A percentile compares a stretch with the other conserved stretches of the same genome.
Evolutionary conservation across 2,888 invertebrate genomes (phyloP).

Genomic region (Gastracanthus pulcherrimus): DNA sequence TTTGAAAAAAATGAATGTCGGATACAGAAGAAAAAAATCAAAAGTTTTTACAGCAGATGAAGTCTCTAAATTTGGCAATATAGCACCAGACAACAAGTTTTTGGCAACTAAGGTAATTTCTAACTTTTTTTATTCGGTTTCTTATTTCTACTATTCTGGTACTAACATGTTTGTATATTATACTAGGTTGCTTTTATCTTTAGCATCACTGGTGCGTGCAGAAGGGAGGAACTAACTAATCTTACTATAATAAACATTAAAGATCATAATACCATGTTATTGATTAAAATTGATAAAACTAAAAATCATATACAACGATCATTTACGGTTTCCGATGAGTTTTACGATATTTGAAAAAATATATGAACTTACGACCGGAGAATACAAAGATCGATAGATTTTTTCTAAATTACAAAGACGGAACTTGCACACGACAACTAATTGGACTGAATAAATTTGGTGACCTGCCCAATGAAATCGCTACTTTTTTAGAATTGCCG

Average conservation of each 20-base stretch:
- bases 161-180: slow-evolving; percentile 10
- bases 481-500: too few species aligned
- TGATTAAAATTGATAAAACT: slow-evolving; percentile 39
- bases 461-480: too few species aligned
- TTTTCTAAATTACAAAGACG: too few species aligned
- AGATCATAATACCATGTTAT: slow-evolving; percentile 26
- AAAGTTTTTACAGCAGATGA: background rate
- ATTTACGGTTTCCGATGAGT: slow-evolving; percentile 55
- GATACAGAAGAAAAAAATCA: background rate
- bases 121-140: background rate
- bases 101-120: background rate
- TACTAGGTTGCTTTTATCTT: slow-evolving; percentile 58
- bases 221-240: slow-evolving; percentile 55
- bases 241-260: slow-evolving; percentile 52
- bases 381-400: slow-evolving; percentile 7
- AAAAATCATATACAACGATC: slow-evolving; percentile 44
- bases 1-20: too few species aligned
- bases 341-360: slow-evolving; percentile 54
- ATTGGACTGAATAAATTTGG: too few species aligned
- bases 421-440: too few species aligned
- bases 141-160: too few species aligned
- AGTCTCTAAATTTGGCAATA: background rate
- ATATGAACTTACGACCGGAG: slow-evolving; percentile 47
- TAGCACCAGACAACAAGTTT: background rate
- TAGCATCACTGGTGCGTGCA: slow-evolving; percentile 58